A percentile compares a stretch with the other conserved stretches of the same genome.
Evolutionary conservation across 2,113 vertebrate species (phyloP).

Genomic region (Kryptolebias marmoratus): DNA sequence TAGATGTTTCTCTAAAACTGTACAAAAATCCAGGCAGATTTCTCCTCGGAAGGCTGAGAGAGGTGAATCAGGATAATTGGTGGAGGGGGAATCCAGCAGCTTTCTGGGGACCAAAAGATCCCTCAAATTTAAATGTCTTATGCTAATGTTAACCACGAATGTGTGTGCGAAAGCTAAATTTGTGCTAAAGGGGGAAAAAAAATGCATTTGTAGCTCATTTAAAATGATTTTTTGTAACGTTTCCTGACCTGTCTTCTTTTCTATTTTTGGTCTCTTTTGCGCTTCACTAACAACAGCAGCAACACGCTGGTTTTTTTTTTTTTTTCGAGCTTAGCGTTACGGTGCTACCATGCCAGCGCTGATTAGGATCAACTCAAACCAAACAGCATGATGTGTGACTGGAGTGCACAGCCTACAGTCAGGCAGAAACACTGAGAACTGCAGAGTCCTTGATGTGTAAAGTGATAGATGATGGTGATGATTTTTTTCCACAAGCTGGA

Average conservation of each 20-base stretch:
- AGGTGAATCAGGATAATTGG: no score
- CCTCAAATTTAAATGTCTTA: neutral
- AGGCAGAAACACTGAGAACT: constrained; percentile 38
- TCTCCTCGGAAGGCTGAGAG: no score
- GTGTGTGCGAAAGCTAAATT: no score
- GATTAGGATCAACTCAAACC: constrained; percentile 70
- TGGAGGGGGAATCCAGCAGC: no score
- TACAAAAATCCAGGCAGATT: neutral
- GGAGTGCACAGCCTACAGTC: constrained; percentile 40
- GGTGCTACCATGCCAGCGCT: constrained; percentile 44
- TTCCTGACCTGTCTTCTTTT: constrained; percentile 41
- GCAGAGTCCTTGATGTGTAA: constrained; percentile 51
- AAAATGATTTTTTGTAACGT: constrained; percentile 13
- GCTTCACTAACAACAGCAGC: constrained; percentile 39
- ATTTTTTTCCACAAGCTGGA: constrained; percentile 37
- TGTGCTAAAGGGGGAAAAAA: neutral
- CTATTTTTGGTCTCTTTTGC: constrained; percentile 52
- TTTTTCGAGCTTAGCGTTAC: constrained; percentile 41
- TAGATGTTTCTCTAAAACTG: no score
- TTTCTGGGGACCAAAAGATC: no score
- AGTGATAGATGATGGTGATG: constrained; percentile 49
- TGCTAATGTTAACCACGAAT: neutral
- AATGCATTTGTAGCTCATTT: constrained; percentile 45
- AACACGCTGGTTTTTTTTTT: constrained; percentile 4
- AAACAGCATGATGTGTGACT: constrained; percentile 59